Percentiles rank a stretch among this genome's conserved stretches.
Conservation (phyloP, 2,888 invertebrate genomes). For the Leptopilina drosophilae region DNA sequence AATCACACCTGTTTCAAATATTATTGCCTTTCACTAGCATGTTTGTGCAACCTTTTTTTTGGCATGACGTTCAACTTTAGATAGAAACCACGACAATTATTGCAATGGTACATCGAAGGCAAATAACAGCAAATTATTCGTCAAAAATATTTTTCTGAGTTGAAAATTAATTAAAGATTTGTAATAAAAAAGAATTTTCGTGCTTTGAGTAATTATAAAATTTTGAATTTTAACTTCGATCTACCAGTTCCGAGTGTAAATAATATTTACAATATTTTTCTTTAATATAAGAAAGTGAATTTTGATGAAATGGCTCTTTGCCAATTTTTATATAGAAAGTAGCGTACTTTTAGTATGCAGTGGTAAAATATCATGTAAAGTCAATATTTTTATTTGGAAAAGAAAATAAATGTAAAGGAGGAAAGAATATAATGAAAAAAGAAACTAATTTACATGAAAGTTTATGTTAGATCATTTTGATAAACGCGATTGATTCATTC, state of each 20-base stretch:
- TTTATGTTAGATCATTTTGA: neutral
- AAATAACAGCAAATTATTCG: no score
- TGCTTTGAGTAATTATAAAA: neutral
- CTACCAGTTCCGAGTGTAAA: slow-evolving; percentile 18
- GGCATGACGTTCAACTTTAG: slow-evolving; percentile 36
- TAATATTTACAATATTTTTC: slow-evolving; percentile 3
- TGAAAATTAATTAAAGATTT: no score
- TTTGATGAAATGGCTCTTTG: neutral
- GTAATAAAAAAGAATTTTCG: no score
- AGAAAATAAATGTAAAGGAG: no score
- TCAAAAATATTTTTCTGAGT: no score
- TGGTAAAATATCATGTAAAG: slow-evolving; percentile 29
- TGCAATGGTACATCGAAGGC: slow-evolving; percentile 34
- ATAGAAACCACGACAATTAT: slow-evolving; percentile 28
- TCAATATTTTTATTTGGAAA: neutral
- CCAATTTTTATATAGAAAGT: slow-evolving; percentile 16
- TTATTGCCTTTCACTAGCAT: slow-evolving; percentile 53
- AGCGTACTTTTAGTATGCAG: slow-evolving; percentile 23
- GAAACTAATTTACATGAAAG: neutral
- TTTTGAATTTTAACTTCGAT: slow-evolving; percentile 23
- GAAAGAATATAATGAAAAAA: no score
- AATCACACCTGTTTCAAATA: slow-evolving; percentile 54
- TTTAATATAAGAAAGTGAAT: no score
- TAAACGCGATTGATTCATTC: neutral
- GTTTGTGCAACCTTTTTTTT: slow-evolving; percentile 36